Evolutionary conservation across 2,797 vertebrate species (phyloP).

Genomic region (Thunnus albacares): DNA sequence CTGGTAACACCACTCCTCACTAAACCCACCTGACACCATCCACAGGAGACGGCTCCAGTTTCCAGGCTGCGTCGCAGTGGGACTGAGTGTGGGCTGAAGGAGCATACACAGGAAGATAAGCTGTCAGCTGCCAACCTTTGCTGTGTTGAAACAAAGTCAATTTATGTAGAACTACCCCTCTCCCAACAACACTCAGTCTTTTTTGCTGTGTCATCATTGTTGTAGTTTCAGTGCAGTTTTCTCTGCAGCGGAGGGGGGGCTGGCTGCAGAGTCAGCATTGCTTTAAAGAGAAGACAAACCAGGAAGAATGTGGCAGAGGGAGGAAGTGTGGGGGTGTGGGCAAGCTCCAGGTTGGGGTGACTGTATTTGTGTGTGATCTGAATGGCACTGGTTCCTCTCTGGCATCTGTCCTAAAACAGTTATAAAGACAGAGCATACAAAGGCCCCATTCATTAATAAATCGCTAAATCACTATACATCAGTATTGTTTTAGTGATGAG

Average conservation of each 20-base stretch:
- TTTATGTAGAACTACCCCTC: constrained; percentile 11
- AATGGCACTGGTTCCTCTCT: constrained; percentile 29
- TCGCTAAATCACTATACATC: rapidly evolving
- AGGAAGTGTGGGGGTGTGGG: constrained; percentile 46
- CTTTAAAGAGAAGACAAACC: constrained; percentile 47
- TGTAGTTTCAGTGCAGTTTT: constrained; percentile 48
- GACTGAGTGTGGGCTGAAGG: not conserved
- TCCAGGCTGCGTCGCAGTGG: constrained; percentile 20
- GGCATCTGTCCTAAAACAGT: constrained; percentile 2
- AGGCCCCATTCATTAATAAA: not conserved
- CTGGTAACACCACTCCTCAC: constrained; percentile 2
- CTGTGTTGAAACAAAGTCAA: not conserved
- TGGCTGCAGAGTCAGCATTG: constrained; percentile 66
- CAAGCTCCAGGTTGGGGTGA: not conserved
- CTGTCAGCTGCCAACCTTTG: constrained; percentile 1
- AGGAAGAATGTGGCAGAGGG: constrained; percentile 45
- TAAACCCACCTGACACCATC: constrained; percentile 20
- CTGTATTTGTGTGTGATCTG: not conserved
- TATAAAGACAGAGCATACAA: not conserved
- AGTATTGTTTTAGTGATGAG: not conserved
- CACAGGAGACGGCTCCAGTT: constrained; percentile 43
- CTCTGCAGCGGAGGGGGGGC: constrained; percentile 24
- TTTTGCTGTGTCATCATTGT: constrained; percentile 69
- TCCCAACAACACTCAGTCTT: not conserved
- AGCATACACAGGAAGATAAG: constrained; percentile 11